Evolutionary conservation across 1,140 invertebrate species (phyloP).

Genomic region (Leptestheria dahalacensis): DNA sequence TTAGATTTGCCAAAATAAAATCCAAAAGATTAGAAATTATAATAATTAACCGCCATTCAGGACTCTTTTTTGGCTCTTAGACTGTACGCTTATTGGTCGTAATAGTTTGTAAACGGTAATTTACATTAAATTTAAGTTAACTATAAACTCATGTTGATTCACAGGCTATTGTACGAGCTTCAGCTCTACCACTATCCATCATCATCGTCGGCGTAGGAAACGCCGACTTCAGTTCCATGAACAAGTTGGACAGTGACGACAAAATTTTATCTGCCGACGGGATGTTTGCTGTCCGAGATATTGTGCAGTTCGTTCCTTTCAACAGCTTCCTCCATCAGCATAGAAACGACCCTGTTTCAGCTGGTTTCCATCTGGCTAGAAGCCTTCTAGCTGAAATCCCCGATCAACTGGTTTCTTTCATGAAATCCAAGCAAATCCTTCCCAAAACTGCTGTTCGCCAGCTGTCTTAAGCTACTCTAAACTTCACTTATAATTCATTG

Average conservation of each 20-base stretch:
- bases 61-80: no score
- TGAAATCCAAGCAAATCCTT: conserved; percentile 37
- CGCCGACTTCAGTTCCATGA: conserved; percentile 43
- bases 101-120: no score
- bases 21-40: no score
- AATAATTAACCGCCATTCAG: no score
- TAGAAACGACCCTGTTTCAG: conserved; percentile 20
- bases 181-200: conserved; percentile 39
- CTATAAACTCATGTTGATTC: background rate
- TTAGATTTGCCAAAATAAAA: no score
- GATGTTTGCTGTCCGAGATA: conserved; percentile 37
- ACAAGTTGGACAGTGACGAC: conserved; percentile 41
- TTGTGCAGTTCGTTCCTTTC: conserved; percentile 44
- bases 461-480: no score
- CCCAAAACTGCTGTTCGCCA: no score
- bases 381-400: conserved; percentile 47
- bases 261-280: conserved; percentile 32
- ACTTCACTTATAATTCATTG: no score
- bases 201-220: conserved; percentile 42
- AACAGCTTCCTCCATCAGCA: conserved; percentile 25
- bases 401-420: conserved; percentile 40
- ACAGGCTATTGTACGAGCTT: conserved; percentile 37
- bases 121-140: no score
- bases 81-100: no score
- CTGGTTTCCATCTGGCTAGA: conserved; percentile 33